Evolutionary conservation across 1,140 invertebrate species (phyloP).

Genomic region (Helicoverpa zea): DNA sequence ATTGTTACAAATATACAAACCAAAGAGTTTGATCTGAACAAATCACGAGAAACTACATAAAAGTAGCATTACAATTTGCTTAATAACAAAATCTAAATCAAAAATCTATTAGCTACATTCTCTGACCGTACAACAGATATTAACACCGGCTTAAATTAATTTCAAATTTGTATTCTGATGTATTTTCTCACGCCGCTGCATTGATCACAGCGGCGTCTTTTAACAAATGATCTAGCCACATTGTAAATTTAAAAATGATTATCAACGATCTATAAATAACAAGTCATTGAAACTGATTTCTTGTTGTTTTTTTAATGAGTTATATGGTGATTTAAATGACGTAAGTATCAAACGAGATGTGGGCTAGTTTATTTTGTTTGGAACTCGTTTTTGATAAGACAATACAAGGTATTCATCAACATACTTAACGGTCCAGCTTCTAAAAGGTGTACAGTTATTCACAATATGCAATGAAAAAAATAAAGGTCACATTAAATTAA

Average conservation of each 20-base stretch:
- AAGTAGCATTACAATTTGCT: conserved; percentile 6
- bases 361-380: conserved; percentile 11
- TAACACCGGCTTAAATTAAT: conserved; percentile 67
- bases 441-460: too few species aligned
- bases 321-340: conserved; percentile 20
- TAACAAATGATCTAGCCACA: conserved; percentile 49
- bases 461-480: too few species aligned
- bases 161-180: conserved; percentile 65
- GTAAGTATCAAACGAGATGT: conserved; percentile 8
- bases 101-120: conserved; percentile 18
- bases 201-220: conserved; percentile 49
- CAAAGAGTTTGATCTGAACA: not conserved
- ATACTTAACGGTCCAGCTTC: too few species aligned
- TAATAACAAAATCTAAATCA: not conserved
- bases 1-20: too few species aligned
- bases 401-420: not conserved
- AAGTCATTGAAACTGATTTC: conserved; percentile 52
- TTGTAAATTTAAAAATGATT: conserved; percentile 58
- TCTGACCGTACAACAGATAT: conserved; percentile 33
- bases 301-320: conserved; percentile 4
- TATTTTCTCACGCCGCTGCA: conserved; percentile 46
- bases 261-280: conserved; percentile 58
- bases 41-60: not conserved
- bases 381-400: not conserved
- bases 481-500: too few species aligned